Base-by-base conservation (phyloP, 2,797 vertebrate genomes). In the Cossypha dichroa region DNA sequence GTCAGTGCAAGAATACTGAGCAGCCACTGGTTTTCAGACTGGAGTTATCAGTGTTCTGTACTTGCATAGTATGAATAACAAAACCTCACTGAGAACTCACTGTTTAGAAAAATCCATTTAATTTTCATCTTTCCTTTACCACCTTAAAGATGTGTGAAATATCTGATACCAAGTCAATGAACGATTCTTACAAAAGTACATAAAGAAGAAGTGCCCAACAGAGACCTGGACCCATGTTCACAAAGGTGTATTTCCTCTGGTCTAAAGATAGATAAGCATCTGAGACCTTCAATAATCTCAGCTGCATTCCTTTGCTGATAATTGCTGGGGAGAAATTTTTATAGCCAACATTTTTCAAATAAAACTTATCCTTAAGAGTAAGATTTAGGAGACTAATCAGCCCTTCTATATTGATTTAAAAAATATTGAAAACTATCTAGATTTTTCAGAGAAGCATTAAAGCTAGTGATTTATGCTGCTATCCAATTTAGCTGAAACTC, bases 401-500 rank as follows among this genome's bases (percentile, higher is more conserved):
- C 29, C n/a, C n/a, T 82, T 75, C 63, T 68, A 13, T 21, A 85
- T 33, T 1, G 5, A 43, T 56, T 74, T 4, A 26, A 92, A 78
- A 88, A 68, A 46, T 25, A 80, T 0, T 52, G 28, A 62, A 66
- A 83, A 80, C 25, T 17, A 66, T 9, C 51, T 40, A 46, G 16
- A 45, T 70, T 95, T 96, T 79, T 81, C 90, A 94, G 40, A 67
- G 74, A 89, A 82, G 36, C 56, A 60, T 34, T 82, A 82, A 94
- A 85, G 59, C 15, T 31, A 79, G 34, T 34, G 31, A 81, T 86
- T 70, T 82, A 69, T 67, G 76, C 43, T 63, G 63, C 81, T 43
- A 63, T n/a, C 48, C 51, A 88, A 16, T 81, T 90, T 69, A 86
- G 88, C 63, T 70, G 74, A 94, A 95, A 93, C 58, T 28, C 83